Evolutionary conservation across 2,797 vertebrate species (phyloP).

Genomic region (Clarias laeviceps): DNA sequence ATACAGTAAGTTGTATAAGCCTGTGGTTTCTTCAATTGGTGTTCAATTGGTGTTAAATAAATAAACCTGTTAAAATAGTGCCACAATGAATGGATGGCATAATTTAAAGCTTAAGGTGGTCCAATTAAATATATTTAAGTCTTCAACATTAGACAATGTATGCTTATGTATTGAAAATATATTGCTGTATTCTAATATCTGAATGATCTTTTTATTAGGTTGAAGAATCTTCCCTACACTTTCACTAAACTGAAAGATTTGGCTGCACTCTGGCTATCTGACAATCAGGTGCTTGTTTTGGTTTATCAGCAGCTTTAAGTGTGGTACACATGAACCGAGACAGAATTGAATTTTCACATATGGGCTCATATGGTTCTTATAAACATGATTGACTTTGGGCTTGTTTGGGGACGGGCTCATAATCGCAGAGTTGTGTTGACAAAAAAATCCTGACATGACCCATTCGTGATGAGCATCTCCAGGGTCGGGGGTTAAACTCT

Average conservation of each 20-base stretch:
- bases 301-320: not conserved
- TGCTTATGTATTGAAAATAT: slow-evolving; percentile 12
- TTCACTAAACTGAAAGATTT: slow-evolving; percentile 98
- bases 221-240: slow-evolving; percentile 98
- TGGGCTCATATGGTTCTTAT: not conserved
- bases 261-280: slow-evolving; percentile 98
- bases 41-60: too few species aligned
- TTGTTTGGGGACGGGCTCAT: not conserved
- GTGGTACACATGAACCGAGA: not conserved
- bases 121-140: too few species aligned
- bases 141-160: not conserved
- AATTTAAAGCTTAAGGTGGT: too few species aligned
- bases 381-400: not conserved
- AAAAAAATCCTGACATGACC: not conserved
- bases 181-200: not conserved
- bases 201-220: slow-evolving; percentile 70
- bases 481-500: too few species aligned
- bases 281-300: slow-evolving; percentile 90
- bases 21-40: too few species aligned
- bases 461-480: too few species aligned
- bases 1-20: too few species aligned
- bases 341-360: not conserved
- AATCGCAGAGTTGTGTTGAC: not conserved
- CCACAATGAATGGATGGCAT: too few species aligned
- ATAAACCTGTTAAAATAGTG: too few species aligned